phyloP scores from a whole-genome alignment of 2,797 vertebrate genomes.

The Mareca strepera region DNA sequence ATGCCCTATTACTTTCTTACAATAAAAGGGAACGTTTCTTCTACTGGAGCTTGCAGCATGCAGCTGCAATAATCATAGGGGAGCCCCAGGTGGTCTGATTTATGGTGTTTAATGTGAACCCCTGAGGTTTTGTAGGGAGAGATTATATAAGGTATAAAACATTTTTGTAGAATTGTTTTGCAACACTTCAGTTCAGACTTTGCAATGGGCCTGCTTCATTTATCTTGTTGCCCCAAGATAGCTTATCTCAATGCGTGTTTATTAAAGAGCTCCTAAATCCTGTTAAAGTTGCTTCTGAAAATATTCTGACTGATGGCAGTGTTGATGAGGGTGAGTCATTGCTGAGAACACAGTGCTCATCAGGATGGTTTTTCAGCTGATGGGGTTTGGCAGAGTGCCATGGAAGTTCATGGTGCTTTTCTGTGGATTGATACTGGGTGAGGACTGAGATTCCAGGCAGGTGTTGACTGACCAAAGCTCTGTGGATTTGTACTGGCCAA shows the following conservation, averaged over 20 bases:
- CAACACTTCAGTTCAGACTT: slow-evolving; percentile 22
- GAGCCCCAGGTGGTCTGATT: slow-evolving; percentile 65
- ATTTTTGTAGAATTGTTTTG: slow-evolving; percentile 44
- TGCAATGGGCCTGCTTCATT: background rate
- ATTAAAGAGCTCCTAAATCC: slow-evolving; percentile 8
- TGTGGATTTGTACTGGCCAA: background rate
- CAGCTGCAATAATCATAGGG: slow-evolving; percentile 66
- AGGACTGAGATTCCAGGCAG: background rate
- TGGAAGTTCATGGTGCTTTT: background rate
- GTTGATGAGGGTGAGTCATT: slow-evolving; percentile 31
- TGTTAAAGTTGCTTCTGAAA: slow-evolving; percentile 29
- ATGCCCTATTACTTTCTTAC: slow-evolving; percentile 66
- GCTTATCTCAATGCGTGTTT: slow-evolving; percentile 26
- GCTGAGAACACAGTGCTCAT: slow-evolving; percentile 7
- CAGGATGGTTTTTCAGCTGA: slow-evolving; percentile 45
- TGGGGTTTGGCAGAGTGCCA: slow-evolving; percentile 32
- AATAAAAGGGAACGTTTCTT: slow-evolving; percentile 53
- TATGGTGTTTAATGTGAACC: slow-evolving; percentile 55
- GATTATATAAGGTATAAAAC: slow-evolving; percentile 49
- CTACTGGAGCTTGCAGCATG: slow-evolving; percentile 32
- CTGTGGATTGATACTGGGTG: background rate
- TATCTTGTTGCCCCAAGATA: background rate
- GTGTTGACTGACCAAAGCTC: background rate
- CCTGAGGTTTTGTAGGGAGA: slow-evolving; percentile 45
- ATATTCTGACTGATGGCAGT: slow-evolving; percentile 28